Conservation (phyloP, 2,888 invertebrate genomes). For the Cantharis nigra region DNA sequence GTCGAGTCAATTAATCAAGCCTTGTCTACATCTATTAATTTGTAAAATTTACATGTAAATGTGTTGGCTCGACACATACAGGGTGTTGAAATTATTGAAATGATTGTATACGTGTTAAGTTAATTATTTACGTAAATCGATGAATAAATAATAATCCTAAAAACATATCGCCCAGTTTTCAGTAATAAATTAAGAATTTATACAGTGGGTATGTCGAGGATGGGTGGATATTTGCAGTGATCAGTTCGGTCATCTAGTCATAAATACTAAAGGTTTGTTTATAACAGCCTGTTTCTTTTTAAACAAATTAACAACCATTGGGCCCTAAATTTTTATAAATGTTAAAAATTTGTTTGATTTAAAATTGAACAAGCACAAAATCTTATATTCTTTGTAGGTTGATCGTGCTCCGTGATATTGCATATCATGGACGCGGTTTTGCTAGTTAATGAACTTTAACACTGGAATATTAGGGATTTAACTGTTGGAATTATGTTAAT, state of each 20-base stretch:
- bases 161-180: slow-evolving; percentile 16
- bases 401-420: no score
- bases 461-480: background rate
- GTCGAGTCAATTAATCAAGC: slow-evolving; percentile 31
- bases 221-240: slow-evolving; percentile 53
- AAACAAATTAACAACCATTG: background rate
- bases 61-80: slow-evolving; percentile 17
- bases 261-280: slow-evolving; percentile 29
- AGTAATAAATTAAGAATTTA: slow-evolving; percentile 11
- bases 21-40: slow-evolving; percentile 25
- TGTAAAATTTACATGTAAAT: slow-evolving; percentile 1
- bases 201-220: slow-evolving; percentile 16
- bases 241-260: slow-evolving; percentile 40
- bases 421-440: background rate
- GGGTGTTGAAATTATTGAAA: slow-evolving; percentile 8
- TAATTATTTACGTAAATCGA: background rate
- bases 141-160: background rate
- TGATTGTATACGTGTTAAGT: background rate
- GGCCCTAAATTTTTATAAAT: background rate
- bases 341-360: background rate
- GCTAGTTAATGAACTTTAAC: background rate
- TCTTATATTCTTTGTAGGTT: background rate
- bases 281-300: slow-evolving; percentile 1
- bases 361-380: background rate
- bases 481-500: background rate